These are phyloP conservation scores for Hipposideros armiger DNA, from an alignment of 2,113 vertebrate species.

Conservation along the genomic window DNA sequence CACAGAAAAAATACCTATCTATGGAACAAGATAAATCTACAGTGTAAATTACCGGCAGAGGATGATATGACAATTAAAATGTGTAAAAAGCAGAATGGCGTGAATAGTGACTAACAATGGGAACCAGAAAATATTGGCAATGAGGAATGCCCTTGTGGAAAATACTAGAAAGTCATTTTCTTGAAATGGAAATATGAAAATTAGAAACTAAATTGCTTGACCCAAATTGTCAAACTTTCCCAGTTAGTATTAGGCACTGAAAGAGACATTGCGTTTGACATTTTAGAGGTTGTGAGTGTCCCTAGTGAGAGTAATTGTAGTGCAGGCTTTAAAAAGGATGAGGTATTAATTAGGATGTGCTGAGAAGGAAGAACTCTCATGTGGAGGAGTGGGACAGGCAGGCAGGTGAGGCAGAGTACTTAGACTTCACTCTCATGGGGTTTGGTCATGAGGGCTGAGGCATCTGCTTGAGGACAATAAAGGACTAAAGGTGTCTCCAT, in stretches of 20 bases:
- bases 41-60: not conserved
- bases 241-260: not conserved
- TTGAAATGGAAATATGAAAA: constrained; percentile 28
- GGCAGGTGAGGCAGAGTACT: not conserved
- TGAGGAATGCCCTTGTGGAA: not conserved
- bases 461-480: too few relatives aligned
- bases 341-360: not conserved
- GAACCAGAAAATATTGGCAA: not conserved
- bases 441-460: accelerated
- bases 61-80: not conserved
- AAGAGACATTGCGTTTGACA: not conserved
- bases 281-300: not conserved
- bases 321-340: not conserved
- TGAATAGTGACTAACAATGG: not conserved
- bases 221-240: not conserved
- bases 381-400: not conserved
- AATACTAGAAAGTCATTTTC: not conserved
- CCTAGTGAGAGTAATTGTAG: not conserved
- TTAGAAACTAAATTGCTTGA: not conserved
- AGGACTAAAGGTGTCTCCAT: not conserved
- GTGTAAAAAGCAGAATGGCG: not conserved
- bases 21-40: not conserved
- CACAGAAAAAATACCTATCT: not conserved
- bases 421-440: not conserved
- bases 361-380: not conserved